A percentile compares a stretch with the other conserved stretches of the same genome.
Conservation (phyloP, 2,113 vertebrate genomes). For the Syngnathoides biaculeatus region DNA sequence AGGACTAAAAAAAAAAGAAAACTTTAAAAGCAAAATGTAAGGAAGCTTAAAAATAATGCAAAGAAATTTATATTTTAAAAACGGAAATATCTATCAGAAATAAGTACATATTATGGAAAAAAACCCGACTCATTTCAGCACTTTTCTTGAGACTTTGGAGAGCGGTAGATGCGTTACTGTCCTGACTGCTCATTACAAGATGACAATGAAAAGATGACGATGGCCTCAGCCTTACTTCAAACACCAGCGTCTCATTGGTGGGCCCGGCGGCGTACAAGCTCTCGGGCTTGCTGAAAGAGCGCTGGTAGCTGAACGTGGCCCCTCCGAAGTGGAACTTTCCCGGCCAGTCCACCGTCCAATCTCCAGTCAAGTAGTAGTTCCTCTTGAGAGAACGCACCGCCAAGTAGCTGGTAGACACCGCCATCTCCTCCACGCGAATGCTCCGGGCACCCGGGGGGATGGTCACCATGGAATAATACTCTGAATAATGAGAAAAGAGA, state of each 20-base stretch:
- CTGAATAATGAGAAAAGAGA: slow-evolving; percentile 55
- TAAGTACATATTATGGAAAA: neutral
- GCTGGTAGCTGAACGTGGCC: slow-evolving; percentile 86
- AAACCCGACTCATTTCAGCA: neutral
- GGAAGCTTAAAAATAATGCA: too few relatives aligned
- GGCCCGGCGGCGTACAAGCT: slow-evolving; percentile 85
- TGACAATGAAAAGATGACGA: neutral
- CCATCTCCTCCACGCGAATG: slow-evolving; percentile 82
- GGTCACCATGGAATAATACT: slow-evolving; percentile 86
- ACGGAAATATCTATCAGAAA: too few relatives aligned
- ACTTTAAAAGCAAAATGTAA: neutral
- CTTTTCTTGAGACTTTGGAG: neutral
- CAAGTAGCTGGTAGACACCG: slow-evolving; percentile 86
- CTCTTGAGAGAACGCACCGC: slow-evolving; percentile 80
- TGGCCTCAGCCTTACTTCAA: slow-evolving; percentile 83
- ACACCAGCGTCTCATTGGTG: slow-evolving; percentile 93
- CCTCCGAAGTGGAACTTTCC: slow-evolving; percentile 89
- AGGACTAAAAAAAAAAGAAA: neutral
- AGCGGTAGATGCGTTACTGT: neutral
- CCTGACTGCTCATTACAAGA: neutral
- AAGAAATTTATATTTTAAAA: too few relatives aligned
- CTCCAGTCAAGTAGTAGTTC: slow-evolving; percentile 87
- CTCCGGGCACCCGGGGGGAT: slow-evolving; percentile 86
- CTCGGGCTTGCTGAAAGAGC: slow-evolving; percentile 82
- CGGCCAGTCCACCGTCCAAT: slow-evolving; percentile 95